phyloP scores from a whole-genome alignment of 2,797 vertebrate genomes.

The Clarias pachynema region DNA sequence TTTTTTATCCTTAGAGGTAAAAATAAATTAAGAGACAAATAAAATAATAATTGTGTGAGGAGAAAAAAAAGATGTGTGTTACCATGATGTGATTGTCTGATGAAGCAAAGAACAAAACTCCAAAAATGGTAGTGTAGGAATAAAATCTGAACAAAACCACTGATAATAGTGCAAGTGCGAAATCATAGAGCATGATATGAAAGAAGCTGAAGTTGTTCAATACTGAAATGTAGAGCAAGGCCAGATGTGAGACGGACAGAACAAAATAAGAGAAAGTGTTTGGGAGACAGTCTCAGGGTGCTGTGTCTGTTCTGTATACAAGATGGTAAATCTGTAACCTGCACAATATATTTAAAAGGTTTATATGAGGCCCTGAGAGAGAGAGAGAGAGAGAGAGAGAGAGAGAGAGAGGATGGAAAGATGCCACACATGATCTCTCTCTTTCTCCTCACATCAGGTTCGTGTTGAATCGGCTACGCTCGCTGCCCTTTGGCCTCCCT shows the following conservation, averaged over 20 bases:
- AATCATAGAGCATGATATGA: background rate
- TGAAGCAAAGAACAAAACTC: no score
- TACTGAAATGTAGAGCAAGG: background rate
- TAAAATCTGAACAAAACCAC: background rate
- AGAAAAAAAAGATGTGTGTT: no score
- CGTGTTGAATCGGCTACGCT: constrained; percentile 77
- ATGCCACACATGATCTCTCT: constrained; percentile 69
- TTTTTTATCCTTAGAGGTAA: no score
- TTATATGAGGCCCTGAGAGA: constrained; percentile 21
- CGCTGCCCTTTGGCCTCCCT: constrained; percentile 74
- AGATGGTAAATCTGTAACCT: constrained; percentile 33
- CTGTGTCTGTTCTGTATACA: constrained; percentile 21
- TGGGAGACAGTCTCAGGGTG: background rate
- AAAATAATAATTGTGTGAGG: no score
- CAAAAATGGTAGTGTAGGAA: background rate
- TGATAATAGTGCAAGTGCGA: background rate
- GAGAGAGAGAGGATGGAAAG: constrained; percentile 53
- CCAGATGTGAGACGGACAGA: constrained; percentile 27
- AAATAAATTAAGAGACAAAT: no score
- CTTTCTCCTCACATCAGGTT: constrained; percentile 78
- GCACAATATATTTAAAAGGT: constrained; percentile 16
- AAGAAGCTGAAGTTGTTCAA: background rate
- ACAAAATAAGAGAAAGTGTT: background rate
- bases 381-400: constrained; percentile 23
- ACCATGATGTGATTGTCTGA: background rate